A percentile compares a stretch with the other conserved stretches of the same genome.
These are phyloP conservation scores for Okamejei kenojei DNA, from an alignment of 2,797 vertebrate genomes.

Conservation along the genomic window DNA sequence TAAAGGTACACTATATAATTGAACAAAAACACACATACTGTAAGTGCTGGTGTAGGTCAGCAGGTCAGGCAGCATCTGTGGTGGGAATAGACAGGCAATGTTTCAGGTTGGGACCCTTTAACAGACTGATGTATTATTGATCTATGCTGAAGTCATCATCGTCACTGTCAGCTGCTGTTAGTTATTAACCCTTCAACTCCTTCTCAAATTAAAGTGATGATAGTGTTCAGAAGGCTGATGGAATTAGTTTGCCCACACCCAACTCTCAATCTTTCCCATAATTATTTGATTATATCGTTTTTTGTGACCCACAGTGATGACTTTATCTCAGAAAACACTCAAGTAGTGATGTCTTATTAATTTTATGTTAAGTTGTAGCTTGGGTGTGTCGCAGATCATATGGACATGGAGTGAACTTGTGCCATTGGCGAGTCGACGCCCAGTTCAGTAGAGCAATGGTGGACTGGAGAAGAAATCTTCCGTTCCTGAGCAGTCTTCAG, in stretches of 20 bases:
- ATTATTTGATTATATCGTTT: background rate
- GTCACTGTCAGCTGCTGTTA: background rate
- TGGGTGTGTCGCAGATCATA: background rate
- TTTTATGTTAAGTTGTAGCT: background rate
- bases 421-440: background rate
- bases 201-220: background rate
- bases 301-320: background rate
- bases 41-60: too few relatives aligned
- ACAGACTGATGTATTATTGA: background rate
- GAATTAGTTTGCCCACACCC: background rate
- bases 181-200: background rate
- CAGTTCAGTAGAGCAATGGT: background rate
- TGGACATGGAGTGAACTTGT: background rate
- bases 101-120: too few relatives aligned
- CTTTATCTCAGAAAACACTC: background rate
- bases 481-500: background rate
- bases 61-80: too few relatives aligned
- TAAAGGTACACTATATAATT: too few relatives aligned
- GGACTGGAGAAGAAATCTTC: background rate
- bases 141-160: background rate
- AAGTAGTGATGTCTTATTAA: background rate
- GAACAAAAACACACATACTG: too few relatives aligned
- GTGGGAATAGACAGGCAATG: too few relatives aligned
- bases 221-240: background rate
- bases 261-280: background rate